phyloP scores from a whole-genome alignment of 1,140 invertebrate genomes.

The Nilaparvata lugens region DNA sequence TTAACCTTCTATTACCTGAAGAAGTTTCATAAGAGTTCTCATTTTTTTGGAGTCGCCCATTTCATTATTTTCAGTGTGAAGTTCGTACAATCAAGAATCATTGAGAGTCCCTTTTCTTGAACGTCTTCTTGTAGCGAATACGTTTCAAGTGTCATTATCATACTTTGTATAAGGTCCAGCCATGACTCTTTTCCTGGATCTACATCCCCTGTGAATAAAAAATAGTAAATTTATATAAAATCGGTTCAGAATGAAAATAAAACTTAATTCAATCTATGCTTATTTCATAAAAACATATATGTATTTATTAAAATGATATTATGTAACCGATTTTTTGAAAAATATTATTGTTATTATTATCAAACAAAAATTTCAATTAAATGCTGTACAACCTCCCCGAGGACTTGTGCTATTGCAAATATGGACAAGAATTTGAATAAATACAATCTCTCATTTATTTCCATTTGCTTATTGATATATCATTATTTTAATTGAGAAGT shows the following conservation, averaged over 20 bases:
- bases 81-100: conserved; percentile 21
- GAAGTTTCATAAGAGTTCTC: conserved; percentile 13
- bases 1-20: conserved; percentile 16
- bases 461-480: no score
- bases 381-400: neutral
- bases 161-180: conserved; percentile 12
- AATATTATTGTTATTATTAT: neutral
- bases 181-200: conserved; percentile 20
- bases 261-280: no score
- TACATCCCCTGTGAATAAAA: conserved; percentile 17
- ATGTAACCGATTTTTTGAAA: neutral
- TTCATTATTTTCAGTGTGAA: conserved; percentile 24
- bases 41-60: conserved; percentile 25
- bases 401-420: no score
- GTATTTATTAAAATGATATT: no score
- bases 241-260: neutral
- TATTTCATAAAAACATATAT: no score
- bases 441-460: no score
- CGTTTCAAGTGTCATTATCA: conserved; percentile 17
- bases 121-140: conserved; percentile 22
- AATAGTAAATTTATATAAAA: neutral
- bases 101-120: conserved; percentile 16
- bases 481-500: no score
- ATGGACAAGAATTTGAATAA: no score
- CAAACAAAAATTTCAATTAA: neutral